These are phyloP conservation scores for Euplagia quadripunctaria DNA, from an alignment of 2,888 invertebrate genomes.

Conservation along the genomic window DNA sequence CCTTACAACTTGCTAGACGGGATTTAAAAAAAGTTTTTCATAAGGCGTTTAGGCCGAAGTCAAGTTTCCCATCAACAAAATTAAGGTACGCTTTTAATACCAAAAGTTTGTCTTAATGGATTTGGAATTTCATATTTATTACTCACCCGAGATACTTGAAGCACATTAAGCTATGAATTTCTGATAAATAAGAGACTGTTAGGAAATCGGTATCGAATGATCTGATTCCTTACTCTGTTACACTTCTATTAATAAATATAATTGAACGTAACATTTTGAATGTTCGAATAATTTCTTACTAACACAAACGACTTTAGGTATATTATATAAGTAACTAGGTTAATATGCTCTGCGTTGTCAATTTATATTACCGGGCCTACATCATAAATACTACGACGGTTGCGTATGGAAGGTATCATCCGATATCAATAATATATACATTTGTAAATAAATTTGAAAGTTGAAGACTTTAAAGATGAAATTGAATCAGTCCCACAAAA, in stretches of 20 bases:
- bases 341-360: no score
- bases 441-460: no score
- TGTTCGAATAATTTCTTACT: background rate
- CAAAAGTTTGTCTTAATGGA: constrained; percentile 83
- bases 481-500: no score
- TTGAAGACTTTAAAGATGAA: no score
- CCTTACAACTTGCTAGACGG: constrained; percentile 63
- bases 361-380: no score
- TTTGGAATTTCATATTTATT: constrained; percentile 84
- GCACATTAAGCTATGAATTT: constrained; percentile 71
- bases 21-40: constrained; percentile 73
- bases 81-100: constrained; percentile 83
- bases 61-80: constrained; percentile 85
- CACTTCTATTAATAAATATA: constrained; percentile 6
- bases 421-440: no score
- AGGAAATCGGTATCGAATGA: constrained; percentile 37
- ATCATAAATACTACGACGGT: no score
- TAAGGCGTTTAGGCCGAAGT: constrained; percentile 77
- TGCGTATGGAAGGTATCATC: no score
- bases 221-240: constrained; percentile 16
- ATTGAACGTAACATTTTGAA: background rate
- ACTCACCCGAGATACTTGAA: constrained; percentile 42
- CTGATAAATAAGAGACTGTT: constrained; percentile 52
- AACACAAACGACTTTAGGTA: background rate
- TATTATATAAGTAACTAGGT: no score